Evolutionary conservation across 2,113 vertebrate species (phyloP), one percentile per base, ranked within the genome.

Genomic region (Eurypyga helias): DNA sequence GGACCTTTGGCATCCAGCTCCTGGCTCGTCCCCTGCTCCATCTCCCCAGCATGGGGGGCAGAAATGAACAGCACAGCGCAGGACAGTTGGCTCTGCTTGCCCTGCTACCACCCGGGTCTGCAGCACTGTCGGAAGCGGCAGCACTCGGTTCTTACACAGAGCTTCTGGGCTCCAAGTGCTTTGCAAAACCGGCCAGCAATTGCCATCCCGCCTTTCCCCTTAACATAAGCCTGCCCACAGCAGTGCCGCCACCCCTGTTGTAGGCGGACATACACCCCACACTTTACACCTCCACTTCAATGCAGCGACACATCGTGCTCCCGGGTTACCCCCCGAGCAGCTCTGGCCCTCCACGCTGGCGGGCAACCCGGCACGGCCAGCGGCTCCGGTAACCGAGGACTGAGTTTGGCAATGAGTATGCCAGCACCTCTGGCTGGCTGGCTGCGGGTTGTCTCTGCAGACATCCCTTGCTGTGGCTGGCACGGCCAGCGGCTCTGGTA

Each of bases 311-410:
- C 5, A 38, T 17, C 13, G 13, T 2, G 1, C 20, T 38, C 31
- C 26, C 54, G 11, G 54, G 2, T 4, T 4, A 13, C 72, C 25
- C 67, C 38, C 36, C 9, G 33, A 64, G 82, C 38, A 72, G 28
- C 45, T 57, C 34, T 17, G 49, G 24, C 45, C 52, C 52, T 5
- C 29, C 48, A 23, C 4, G 3, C 25, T 0, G 0, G 15, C 2
- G 9, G 11, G 19, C 61, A 55, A 36, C 14, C 1, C 1, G 80
- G 57, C 55, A 76, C 66, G 17, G 7, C 25, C 31, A 58, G 16
- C 34, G n/a, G 71, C 48, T 26, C 52, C 54, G n/a, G 38, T 13
- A 77, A 11, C 36, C 1, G 7, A 82, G 61, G 34, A 49, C 62
- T 4, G 11, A 13, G 2, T 24, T 29, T 7, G 16, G 57, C 51